Base-by-base conservation (phyloP, 2,797 vertebrate species). In the Merluccius polli region DNA sequence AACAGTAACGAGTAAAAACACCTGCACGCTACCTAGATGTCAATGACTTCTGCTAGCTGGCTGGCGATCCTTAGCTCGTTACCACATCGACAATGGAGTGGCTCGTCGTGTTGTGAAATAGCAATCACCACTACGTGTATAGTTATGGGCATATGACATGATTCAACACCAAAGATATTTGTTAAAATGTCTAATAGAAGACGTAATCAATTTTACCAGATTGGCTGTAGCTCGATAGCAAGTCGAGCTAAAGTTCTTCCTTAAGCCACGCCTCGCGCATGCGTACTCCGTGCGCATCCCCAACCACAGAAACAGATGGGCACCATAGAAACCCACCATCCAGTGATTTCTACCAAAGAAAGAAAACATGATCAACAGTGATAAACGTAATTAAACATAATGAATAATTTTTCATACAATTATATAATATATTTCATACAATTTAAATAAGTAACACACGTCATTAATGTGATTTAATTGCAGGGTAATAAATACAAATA, bases 61-160 rank as follows among this genome's bases (percentile, higher is more conserved):
- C 73, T 41, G 29, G 35, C 77, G 78, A 41, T 27, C 15, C 71
- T 63, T 86, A 86, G 75, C 78, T 72, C 29, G 33, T 3, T 2
- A 69, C 72, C 77, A 67, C 35, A 71, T 18, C n/a, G 59, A 13
- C 8, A 44, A 27, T 59, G 21, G 21, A 59, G 48, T 2, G 0
- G 63, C 44, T 4, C 12, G 38, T 15, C 44, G 33, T 69, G 41
- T 21, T 38, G 44, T 2, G 0, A 21, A 29, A 8, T 15, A 7
- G 3, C 33, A 15, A n/a, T 68, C 4, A 30, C 2, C 33, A 0
- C 10, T 21, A 4, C 18, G 12, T 11, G 27, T 15, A 41, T 59
- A 32, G 16, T 59, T 59, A 59, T n/a, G 9, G 52, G 52, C 52
- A 24, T n/a, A 59, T 59, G 52, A 0, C 52, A 24, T 9, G n/a